A percentile compares a stretch with the other conserved stretches of the same genome.
Evolutionary conservation across 2,888 invertebrate genomes (phyloP).

Genomic region (Chymomyza fuscimana): DNA sequence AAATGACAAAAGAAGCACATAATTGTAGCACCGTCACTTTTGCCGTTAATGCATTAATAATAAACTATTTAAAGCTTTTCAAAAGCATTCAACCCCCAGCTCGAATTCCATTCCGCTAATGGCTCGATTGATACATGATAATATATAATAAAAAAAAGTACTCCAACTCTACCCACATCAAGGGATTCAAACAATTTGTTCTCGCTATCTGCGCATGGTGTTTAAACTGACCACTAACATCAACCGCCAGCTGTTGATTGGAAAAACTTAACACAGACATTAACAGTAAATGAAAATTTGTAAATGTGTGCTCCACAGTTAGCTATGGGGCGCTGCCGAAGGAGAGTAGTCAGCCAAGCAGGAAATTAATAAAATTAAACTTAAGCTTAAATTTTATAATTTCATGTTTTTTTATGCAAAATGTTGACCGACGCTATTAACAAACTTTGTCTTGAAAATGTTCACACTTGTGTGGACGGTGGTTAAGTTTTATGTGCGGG

Average conservation of each 20-base stretch:
- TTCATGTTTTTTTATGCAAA: conserved; percentile 34
- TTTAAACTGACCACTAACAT: conserved; percentile 35
- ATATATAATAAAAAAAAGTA: background rate
- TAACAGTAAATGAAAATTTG: conserved; percentile 4
- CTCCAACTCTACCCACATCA: background rate
- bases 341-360: conserved; percentile 25
- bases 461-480: conserved; percentile 38
- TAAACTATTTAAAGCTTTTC: background rate
- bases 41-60: background rate
- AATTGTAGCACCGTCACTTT: too few relatives aligned
- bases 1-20: too few relatives aligned
- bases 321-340: background rate
- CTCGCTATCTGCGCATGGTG: background rate
- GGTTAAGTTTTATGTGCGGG: conserved; percentile 14
- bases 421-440: conserved; percentile 23
- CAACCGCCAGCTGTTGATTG: conserved; percentile 42
- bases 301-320: background rate
- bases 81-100: background rate
- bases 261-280: conserved; percentile 37
- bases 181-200: background rate
- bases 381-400: conserved; percentile 47
- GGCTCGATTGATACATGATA: background rate
- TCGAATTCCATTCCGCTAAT: background rate
- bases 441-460: conserved; percentile 50
- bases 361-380: conserved; percentile 62